phyloP scores from a whole-genome alignment of 2,888 invertebrate genomes.

The Chrysolina oricalcia region DNA sequence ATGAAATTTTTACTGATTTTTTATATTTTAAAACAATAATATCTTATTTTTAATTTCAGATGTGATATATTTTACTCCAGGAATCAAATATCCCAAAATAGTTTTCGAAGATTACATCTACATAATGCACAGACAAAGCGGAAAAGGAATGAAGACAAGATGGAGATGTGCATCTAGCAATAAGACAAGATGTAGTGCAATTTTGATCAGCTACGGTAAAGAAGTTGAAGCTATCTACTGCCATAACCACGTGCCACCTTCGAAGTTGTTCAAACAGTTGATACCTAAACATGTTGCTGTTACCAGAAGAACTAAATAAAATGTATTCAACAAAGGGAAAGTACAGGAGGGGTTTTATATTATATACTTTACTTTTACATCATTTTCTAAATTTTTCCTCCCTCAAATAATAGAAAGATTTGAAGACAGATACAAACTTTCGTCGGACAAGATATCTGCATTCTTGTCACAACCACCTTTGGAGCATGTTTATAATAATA shows the following conservation, averaged over 20 bases:
- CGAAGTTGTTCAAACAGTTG: not conserved
- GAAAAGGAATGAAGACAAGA: constrained; percentile 41
- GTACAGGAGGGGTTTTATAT: too few relatives aligned
- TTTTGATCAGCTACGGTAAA: constrained; percentile 47
- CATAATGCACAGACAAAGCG: constrained; percentile 47
- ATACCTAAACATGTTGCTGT: not conserved
- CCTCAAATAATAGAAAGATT: not conserved
- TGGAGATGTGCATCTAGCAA: constrained; percentile 55
- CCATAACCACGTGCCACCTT: constrained; percentile 2
- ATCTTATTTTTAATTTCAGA: constrained; percentile 42
- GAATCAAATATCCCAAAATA: constrained; percentile 56
- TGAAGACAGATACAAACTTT: too few relatives aligned
- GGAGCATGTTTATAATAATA: not conserved
- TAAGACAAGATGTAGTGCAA: constrained; percentile 49
- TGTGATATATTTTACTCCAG: constrained; percentile 53
- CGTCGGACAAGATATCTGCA: too few relatives aligned
- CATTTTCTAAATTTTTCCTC: not conserved
- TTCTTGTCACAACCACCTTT: not conserved
- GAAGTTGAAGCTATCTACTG: constrained; percentile 33
- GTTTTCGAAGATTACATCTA: constrained; percentile 53
- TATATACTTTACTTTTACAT: not conserved
- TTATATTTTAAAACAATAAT: not conserved
- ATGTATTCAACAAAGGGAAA: not conserved
- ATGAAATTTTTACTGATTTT: not conserved
- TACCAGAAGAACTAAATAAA: not conserved